phyloP scores from a whole-genome alignment of 1,140 invertebrate species.

The Prorops nasuta region DNA sequence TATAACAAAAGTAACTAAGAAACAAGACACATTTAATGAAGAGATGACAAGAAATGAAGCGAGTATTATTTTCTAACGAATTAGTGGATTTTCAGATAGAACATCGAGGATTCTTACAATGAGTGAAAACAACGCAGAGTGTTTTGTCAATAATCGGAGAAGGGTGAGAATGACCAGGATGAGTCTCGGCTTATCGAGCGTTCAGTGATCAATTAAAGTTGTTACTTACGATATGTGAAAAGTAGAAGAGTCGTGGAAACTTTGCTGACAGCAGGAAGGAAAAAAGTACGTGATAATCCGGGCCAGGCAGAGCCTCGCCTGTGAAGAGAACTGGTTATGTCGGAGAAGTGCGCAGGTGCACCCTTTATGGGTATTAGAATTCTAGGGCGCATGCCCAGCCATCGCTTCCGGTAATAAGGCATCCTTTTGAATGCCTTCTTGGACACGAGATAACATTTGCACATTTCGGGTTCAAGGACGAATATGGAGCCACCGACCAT shows the following conservation, averaged over 20 bases:
- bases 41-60: too few species aligned
- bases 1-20: too few species aligned
- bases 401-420: slow-evolving; percentile 18
- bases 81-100: too few species aligned
- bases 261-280: neutral
- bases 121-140: too few species aligned
- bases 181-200: neutral
- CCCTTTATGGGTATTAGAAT: neutral
- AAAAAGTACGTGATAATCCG: slow-evolving; percentile 25
- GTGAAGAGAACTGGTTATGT: slow-evolving; percentile 27
- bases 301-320: slow-evolving; percentile 32
- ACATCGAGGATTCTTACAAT: too few species aligned
- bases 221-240: slow-evolving; percentile 28
- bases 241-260: slow-evolving; percentile 8
- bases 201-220: slow-evolving; percentile 1
- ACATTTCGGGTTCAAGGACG: slow-evolving; percentile 23
- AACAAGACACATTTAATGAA: too few species aligned
- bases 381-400: slow-evolving; percentile 19
- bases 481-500: slow-evolving; percentile 16
- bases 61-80: too few species aligned
- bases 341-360: slow-evolving; percentile 40
- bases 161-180: too few species aligned
- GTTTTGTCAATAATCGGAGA: too few species aligned
- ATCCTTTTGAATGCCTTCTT: slow-evolving; percentile 15
- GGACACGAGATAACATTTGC: neutral